Base-by-base conservation (phyloP, 2,888 invertebrate genomes). In the Callyntrura sp. region DNA sequence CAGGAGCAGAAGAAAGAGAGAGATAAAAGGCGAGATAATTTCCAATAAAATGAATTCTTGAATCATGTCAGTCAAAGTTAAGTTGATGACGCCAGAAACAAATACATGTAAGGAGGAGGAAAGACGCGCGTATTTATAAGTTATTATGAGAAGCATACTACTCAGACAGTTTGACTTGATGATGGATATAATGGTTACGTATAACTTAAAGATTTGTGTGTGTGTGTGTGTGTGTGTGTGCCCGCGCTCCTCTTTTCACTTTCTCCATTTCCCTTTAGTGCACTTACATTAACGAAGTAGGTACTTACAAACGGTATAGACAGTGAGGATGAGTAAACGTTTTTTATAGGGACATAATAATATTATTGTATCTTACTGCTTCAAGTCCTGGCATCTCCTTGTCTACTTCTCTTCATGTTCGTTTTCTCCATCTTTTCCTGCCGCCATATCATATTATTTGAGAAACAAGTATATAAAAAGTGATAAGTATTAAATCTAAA, bases 41-140 rank as follows among this genome's bases (percentile, higher is more conserved):
- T 85, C 85, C 73, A 90, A 90, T 90, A 90, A 90, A 85, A 85
- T 85, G 89, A 90, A 90, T 90, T 90, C 89, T 85, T 81, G 60
- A 85, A 60, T 65, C 48, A 81, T 90, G 89, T 90, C 89, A 90
- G 73, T 90, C 85, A 90, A 90, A 90, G 60, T 81, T 84, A 65
- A 85, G 85, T 81, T 79, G 78, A 89, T 73, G 89, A 85, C 85
- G 78, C 84, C 84, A 85, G 78, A 79, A 57, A 85, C 57, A 81
- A 73, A 81, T 60, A 84, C 62, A 11, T 48, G 45, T 0, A n/a
- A 43, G 28, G 28, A 25, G 28, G 20, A 45, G 35, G n/a, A 78
- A 23, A 60, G 60, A 23, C 60, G 23, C 57, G n/a, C 20, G 8
- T n/a, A 60, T 9, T 60, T 23, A 60, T n/a, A 55, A 0, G 14